Base-by-base conservation (phyloP, 2,797 vertebrate species). In the Gorsachius magnificus region DNA sequence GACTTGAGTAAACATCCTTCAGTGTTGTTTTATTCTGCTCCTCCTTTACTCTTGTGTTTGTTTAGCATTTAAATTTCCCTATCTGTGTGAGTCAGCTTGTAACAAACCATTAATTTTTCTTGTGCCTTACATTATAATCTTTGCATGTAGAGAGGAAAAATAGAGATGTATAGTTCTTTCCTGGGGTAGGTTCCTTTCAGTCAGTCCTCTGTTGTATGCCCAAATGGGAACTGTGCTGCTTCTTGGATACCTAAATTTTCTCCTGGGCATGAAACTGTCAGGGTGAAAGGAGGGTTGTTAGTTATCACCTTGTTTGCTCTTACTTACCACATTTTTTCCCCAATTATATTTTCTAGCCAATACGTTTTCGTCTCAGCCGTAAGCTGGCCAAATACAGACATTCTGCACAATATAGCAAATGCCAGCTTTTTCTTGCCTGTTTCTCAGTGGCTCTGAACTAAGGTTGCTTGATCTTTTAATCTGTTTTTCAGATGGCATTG, bases 401-500 rank as follows among this genome's bases (percentile, higher is more conserved):
- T 36, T 71, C 56, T 54, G 33, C 28, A 6, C 18, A 36, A 1
- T 12, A 16, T 21, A 41, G n/a, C n/a, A 60, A 63, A 64, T 21
- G 20, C 36, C 60, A 90, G 41, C 11, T 70, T 90, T 90, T 33
- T 50, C 24, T 61, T 78, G 61, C 28, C 15, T 38, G n/a, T 83
- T 83, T 89, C 46, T 54, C 21, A 10, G 48, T 1, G 1, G 43
- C 57, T 81, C 35, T 70, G 53, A 82, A 28, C 83, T 95, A 21
- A 94, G 36, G 33, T 75, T 82, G 31, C 50, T 79, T 63, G 33
- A 35, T 64, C 16, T 95, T 83, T 61, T 70, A 8, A 48, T 66
- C 58, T 95, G 75, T 28, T 89, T 97, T 96, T 70, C 19, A 77
- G 98, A 98, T 92, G 97, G 94, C 43, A 81, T 97, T 19, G 96